Evolutionary conservation across 2,113 vertebrate species (phyloP).

Genomic region (Stegostoma tigrinum): DNA sequence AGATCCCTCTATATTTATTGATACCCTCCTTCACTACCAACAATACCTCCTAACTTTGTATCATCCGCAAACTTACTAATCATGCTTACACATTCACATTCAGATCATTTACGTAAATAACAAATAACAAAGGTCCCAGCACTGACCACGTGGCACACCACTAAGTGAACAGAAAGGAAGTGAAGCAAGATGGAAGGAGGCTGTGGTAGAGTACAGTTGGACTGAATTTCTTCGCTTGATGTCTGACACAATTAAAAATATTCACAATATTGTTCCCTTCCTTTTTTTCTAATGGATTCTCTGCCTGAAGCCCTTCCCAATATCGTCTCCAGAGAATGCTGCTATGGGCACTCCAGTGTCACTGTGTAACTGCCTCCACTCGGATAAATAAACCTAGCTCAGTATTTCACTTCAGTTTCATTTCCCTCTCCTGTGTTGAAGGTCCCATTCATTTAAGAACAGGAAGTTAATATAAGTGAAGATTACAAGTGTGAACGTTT

Average conservation of each 20-base stretch:
- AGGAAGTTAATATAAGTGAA: neutral
- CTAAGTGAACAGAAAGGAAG: too few species aligned
- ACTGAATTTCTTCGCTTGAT: neutral
- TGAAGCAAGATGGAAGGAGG: neutral
- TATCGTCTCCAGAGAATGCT: neutral
- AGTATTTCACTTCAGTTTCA: neutral
- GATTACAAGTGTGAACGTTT: neutral
- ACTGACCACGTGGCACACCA: too few species aligned
- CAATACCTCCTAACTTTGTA: too few species aligned
- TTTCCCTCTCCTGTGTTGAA: neutral
- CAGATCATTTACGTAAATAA: too few species aligned
- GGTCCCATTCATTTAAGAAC: neutral
- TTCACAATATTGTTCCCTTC: neutral
- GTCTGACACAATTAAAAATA: neutral
- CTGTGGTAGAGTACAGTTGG: neutral
- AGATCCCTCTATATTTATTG: too few species aligned
- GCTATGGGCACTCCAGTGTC: neutral
- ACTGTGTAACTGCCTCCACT: neutral
- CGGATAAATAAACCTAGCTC: neutral
- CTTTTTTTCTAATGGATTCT: neutral
- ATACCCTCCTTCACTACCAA: too few species aligned
- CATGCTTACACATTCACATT: too few species aligned
- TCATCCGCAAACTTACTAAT: too few species aligned
- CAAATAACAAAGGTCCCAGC: too few species aligned
- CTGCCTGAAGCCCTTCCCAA: neutral